Evolutionary conservation across 1,140 invertebrate genomes (phyloP).

Genomic region (Drosophila lacteicornis): DNA sequence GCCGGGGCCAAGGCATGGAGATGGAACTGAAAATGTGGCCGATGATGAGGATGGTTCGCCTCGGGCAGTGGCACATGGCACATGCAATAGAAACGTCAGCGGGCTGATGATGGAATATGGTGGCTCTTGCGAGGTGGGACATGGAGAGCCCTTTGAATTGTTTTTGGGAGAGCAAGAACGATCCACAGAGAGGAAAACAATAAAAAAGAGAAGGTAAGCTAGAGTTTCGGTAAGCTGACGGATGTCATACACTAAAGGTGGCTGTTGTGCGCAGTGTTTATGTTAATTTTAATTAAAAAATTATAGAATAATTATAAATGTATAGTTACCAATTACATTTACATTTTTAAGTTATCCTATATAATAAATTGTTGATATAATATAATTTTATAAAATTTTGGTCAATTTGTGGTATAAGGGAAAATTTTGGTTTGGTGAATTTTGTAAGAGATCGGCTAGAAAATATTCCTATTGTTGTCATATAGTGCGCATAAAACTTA

Average conservation of each 20-base stretch:
- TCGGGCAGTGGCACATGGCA: conserved; percentile 22
- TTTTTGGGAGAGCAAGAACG: neutral
- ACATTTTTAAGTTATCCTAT: neutral
- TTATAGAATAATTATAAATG: too few relatives aligned
- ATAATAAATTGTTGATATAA: too few relatives aligned
- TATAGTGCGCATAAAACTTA: too few relatives aligned
- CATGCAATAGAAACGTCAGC: conserved; percentile 78
- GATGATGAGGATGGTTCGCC: conserved; percentile 7
- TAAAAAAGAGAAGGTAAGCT: neutral
- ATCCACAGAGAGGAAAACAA: conserved; percentile 11
- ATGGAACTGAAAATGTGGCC: conserved; percentile 9
- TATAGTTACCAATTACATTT: neutral
- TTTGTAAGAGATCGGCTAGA: too few relatives aligned
- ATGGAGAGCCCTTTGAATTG: neutral
- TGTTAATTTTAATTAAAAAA: too few relatives aligned
- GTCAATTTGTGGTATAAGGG: too few relatives aligned
- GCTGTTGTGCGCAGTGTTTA: neutral
- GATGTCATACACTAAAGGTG: neutral
- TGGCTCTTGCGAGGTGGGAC: conserved; percentile 1
- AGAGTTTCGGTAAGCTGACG: neutral
- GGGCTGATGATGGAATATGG: conserved; percentile 63
- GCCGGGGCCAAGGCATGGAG: conserved; percentile 4
- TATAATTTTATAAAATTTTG: too few relatives aligned
- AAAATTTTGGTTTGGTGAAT: too few relatives aligned
- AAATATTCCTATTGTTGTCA: too few relatives aligned